A percentile compares a stretch with the other conserved stretches of the same genome.
Evolutionary conservation across 2,888 invertebrate species (phyloP).

Genomic region (Hirudinaria manillensis): DNA sequence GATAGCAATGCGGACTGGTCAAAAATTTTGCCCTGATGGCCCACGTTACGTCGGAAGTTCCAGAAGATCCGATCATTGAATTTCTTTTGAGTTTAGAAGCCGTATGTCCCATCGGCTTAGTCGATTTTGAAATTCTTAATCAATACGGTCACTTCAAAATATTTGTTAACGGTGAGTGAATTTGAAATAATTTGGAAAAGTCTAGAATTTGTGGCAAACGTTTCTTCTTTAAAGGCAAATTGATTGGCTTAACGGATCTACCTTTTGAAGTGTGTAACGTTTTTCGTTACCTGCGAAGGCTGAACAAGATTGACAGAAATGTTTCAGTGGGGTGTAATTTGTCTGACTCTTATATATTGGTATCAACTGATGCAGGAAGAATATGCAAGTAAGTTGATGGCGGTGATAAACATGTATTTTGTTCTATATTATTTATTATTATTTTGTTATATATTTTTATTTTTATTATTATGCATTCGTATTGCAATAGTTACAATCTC

Average conservation of each 20-base stretch:
- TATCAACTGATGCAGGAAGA: constrained; percentile 90
- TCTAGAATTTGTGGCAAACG: neutral
- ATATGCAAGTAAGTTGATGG: constrained; percentile 65
- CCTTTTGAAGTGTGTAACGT: constrained; percentile 70
- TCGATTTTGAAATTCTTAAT: constrained; percentile 79
- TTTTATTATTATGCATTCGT: no score
- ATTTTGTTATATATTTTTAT: no score
- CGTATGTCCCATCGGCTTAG: constrained; percentile 77
- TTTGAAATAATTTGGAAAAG: neutral
- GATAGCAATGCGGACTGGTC: constrained; percentile 83
- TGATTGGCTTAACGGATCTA: constrained; percentile 74
- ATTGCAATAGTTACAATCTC: no score
- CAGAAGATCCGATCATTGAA: constrained; percentile 76
- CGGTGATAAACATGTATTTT: neutral
- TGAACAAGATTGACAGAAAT: constrained; percentile 75
- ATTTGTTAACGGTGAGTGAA: constrained; percentile 76
- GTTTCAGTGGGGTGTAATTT: constrained; percentile 65
- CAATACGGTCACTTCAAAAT: constrained; percentile 69
- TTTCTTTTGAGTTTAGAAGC: constrained; percentile 83
- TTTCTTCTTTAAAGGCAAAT: constrained; percentile 54
- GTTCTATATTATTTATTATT: no score
- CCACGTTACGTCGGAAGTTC: constrained; percentile 94
- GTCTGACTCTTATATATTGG: constrained; percentile 77
- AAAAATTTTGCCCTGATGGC: constrained; percentile 98
- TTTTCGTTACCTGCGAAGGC: constrained; percentile 75